Percentiles rank a stretch among this genome's conserved stretches.
phyloP scores from a whole-genome alignment of 2,888 invertebrate species.

The Drosophila putrida region DNA sequence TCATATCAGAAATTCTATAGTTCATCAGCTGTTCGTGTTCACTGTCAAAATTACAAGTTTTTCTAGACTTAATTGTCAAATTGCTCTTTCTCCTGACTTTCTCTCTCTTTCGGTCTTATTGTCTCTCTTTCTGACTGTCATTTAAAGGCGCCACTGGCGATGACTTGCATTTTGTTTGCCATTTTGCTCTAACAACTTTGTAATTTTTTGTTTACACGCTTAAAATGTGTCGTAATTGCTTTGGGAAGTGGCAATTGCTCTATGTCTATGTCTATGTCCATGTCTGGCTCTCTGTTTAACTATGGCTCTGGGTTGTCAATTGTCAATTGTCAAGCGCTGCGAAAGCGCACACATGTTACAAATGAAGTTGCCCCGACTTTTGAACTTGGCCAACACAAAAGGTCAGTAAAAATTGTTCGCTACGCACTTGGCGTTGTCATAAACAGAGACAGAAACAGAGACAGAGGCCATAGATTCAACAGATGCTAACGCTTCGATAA shows the following conservation, averaged over 20 bases:
- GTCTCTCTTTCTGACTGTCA: constrained; percentile 31
- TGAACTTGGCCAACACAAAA: constrained; percentile 60
- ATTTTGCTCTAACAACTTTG: constrained; percentile 77
- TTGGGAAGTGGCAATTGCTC: constrained; percentile 79
- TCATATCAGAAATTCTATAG: background rate
- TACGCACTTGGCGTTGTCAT: constrained; percentile 71
- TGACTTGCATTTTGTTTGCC: constrained; percentile 74
- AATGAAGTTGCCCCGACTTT: constrained; percentile 50
- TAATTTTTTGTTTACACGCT: constrained; percentile 82
- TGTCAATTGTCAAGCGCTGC: constrained; percentile 68
- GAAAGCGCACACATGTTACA: constrained; percentile 73
- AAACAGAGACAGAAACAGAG: too few species aligned
- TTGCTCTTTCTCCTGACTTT: constrained; percentile 26
- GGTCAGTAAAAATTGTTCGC: constrained; percentile 18
- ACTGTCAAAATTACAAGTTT: constrained; percentile 53
- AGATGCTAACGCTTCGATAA: constrained; percentile 80
- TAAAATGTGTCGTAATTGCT: constrained; percentile 80
- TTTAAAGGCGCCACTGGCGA: constrained; percentile 51
- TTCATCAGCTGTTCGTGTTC: constrained; percentile 21
- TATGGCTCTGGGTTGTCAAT: constrained; percentile 37
- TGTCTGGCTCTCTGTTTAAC: constrained; percentile 14
- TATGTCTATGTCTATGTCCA: constrained; percentile 32
- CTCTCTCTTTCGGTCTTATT: constrained; percentile 14
- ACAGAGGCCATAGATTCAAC: constrained; percentile 62
- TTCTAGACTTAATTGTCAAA: constrained; percentile 47